Evolutionary conservation across 2,888 invertebrate genomes (phyloP).

Genomic region (Keiferia lycopersicella): DNA sequence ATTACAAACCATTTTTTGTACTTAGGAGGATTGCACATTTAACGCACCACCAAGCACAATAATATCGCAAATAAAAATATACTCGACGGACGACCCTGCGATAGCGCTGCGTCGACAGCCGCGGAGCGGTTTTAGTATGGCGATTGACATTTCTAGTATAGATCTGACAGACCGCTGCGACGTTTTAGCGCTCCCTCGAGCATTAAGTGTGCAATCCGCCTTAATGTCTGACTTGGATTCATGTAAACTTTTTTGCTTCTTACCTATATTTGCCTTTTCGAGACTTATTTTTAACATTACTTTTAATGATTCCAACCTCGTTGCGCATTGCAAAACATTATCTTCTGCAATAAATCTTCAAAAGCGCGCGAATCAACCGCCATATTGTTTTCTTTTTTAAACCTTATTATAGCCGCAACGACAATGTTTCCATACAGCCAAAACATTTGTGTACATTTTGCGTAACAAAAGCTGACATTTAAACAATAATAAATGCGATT

Average conservation of each 20-base stretch:
- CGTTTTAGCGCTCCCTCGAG: too few relatives aligned
- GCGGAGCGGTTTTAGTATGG: too few relatives aligned
- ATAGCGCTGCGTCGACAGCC: too few relatives aligned
- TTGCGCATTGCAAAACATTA: constrained; percentile 24
- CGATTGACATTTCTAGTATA: too few relatives aligned
- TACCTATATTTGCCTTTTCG: neutral
- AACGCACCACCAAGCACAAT: too few relatives aligned
- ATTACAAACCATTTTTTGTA: too few relatives aligned
- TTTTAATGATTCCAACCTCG: neutral
- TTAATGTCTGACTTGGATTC: too few relatives aligned
- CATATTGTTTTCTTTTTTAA: constrained; percentile 8
- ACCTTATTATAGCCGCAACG: constrained; percentile 12
- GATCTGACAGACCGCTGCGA: too few relatives aligned
- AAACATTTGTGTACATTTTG: constrained; percentile 19
- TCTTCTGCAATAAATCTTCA: constrained; percentile 28
- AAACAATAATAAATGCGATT: neutral
- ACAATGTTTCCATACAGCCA: constrained; percentile 23
- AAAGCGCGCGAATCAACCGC: constrained; percentile 25
- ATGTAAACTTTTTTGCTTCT: neutral
- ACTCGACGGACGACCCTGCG: too few relatives aligned
- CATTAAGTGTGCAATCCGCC: too few relatives aligned
- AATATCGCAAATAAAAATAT: too few relatives aligned
- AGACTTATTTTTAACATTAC: neutral
- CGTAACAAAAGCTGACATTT: constrained; percentile 17
- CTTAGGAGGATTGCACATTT: too few relatives aligned